A percentile compares a stretch with the other conserved stretches of the same genome.
Evolutionary conservation across 2,888 invertebrate species (phyloP).

Genomic region (Cataglyphis cursor): DNA sequence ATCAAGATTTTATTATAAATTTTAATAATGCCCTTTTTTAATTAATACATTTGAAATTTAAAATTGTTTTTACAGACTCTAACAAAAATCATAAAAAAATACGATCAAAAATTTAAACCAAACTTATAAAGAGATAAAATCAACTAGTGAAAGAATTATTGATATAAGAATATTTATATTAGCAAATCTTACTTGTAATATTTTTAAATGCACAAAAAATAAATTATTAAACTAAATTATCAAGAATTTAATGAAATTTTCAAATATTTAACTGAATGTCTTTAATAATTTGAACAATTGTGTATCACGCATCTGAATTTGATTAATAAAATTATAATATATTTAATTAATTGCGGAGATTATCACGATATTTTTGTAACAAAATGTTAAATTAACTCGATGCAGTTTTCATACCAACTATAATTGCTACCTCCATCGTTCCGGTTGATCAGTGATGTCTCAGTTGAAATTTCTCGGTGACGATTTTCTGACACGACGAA

Average conservation of each 20-base stretch:
- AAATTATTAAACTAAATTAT: background rate
- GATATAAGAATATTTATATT: background rate
- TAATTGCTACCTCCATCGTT: conserved; percentile 45
- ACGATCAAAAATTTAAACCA: background rate
- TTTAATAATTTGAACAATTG: background rate
- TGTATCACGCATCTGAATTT: background rate
- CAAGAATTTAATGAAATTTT: background rate
- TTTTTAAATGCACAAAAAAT: background rate
- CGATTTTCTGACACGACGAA: conserved; percentile 34
- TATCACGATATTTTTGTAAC: background rate
- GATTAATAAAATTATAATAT: background rate
- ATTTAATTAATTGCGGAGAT: background rate
- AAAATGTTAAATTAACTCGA: background rate
- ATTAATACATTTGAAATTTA: background rate
- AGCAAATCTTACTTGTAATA: background rate
- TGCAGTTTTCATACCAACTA: conserved; percentile 58
- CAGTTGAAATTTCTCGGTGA: conserved; percentile 7
- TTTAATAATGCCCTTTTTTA: background rate
- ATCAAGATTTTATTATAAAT: background rate
- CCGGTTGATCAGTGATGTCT: background rate
- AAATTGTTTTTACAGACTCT: background rate
- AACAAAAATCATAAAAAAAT: background rate
- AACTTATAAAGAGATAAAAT: background rate
- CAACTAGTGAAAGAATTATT: background rate
- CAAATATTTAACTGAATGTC: background rate